Evolutionary conservation across 2,888 invertebrate species (phyloP).

Genomic region (Neuroscelio doddi): DNA sequence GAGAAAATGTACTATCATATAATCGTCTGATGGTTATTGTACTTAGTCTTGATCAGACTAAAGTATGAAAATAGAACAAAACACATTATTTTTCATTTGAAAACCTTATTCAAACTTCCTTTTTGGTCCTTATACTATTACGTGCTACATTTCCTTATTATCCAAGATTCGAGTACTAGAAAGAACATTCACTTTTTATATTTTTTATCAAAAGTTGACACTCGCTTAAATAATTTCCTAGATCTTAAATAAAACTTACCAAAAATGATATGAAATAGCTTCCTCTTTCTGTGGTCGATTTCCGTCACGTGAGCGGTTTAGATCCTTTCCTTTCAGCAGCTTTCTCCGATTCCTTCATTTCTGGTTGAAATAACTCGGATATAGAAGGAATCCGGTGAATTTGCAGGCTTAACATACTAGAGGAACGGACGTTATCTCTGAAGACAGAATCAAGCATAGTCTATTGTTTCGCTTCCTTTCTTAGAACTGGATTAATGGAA

Average conservation of each 20-base stretch:
- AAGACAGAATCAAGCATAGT: conserved; percentile 36
- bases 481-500: conserved; percentile 31
- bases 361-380: conserved; percentile 46
- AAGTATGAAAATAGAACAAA: too few relatives aligned
- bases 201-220: not conserved
- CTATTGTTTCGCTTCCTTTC: conserved; percentile 45
- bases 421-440: conserved; percentile 43
- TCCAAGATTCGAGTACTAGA: too few relatives aligned
- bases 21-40: too few relatives aligned
- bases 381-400: conserved; percentile 45
- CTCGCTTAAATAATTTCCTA: conserved; percentile 5
- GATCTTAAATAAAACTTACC: conserved; percentile 26
- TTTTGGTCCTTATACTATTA: too few relatives aligned
- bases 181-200: not conserved
- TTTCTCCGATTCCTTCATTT: conserved; percentile 45
- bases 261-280: conserved; percentile 41
- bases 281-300: conserved; percentile 44
- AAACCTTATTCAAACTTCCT: too few relatives aligned
- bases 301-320: conserved; percentile 43
- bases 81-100: too few relatives aligned
- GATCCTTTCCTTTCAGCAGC: conserved; percentile 33
- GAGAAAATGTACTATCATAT: too few relatives aligned
- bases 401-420: conserved; percentile 44
- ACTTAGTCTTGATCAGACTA: too few relatives aligned
- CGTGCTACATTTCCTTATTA: too few relatives aligned